These are phyloP conservation scores for Epizoanthus stellaris DNA, from an alignment of 92 coral and sea anemone species.

Conservation along the genomic window DNA sequence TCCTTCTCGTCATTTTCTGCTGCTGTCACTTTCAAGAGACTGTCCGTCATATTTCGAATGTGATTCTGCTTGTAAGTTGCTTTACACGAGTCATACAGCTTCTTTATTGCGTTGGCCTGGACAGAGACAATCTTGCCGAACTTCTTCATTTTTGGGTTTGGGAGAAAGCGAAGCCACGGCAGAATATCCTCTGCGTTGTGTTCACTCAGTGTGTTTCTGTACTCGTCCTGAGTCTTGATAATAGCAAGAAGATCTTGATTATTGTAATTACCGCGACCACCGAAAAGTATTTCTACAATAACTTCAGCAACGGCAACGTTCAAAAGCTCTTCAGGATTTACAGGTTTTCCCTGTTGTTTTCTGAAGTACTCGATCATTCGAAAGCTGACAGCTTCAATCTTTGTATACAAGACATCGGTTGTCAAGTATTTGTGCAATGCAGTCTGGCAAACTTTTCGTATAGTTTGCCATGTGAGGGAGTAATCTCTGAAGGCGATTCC, in stretches of 20 bases:
- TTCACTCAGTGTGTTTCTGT: background rate
- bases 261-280: background rate
- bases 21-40: background rate
- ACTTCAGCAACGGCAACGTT: slow-evolving; percentile 20
- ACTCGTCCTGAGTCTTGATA: background rate
- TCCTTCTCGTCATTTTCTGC: background rate
- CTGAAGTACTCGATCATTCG: slow-evolving; percentile 13
- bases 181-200: slow-evolving; percentile 16
- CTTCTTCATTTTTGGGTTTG: slow-evolving; percentile 6
- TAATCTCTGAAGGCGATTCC: slow-evolving; percentile 37
- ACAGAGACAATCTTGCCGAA: background rate
- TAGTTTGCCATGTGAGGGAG: slow-evolving; percentile 39
- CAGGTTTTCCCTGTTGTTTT: slow-evolving; percentile 19
- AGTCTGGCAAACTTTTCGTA: slow-evolving; percentile 31
- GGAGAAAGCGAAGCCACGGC: slow-evolving; percentile 25
- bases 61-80: background rate
- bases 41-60: slow-evolving; percentile 10
- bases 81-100: slow-evolving; percentile 2
- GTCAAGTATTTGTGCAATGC: slow-evolving; percentile 22
- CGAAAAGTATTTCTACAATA: slow-evolving; percentile 23
- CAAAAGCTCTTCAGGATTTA: background rate
- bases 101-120: background rate
- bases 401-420: background rate
- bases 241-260: slow-evolving; percentile 9
- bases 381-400: slow-evolving; percentile 1